Base-by-base conservation (phyloP, 2,888 invertebrate genomes). In the Gortyna flavago region DNA sequence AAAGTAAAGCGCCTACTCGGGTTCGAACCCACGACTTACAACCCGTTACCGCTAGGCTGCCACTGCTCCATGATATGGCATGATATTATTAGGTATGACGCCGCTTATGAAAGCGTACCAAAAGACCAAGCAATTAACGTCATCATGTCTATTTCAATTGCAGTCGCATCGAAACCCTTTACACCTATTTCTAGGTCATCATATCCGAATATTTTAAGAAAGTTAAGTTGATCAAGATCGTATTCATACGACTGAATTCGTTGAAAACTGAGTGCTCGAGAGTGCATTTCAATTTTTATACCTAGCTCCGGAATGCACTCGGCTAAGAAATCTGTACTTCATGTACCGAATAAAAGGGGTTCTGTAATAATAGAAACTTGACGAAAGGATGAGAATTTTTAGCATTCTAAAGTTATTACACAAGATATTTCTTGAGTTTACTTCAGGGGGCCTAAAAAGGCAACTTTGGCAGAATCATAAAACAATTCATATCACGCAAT, bases 281-380 rank as follows among this genome's bases (percentile, higher is more conserved):
- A 83, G 79, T 72, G 84, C 66, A 72, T 70, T 79, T 75, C 61
- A 83, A 75, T 72, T 75, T 83, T 86, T 70, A 83, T 57, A 67
- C n/a, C 6, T 25, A 21, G 65, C 38, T 44, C 35, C 51, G 51
- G 79, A 79, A 70, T 75, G 64, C 54, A 77, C 59, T 84, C n/a
- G 54, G 29, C 59, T 54, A 65, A 18, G 44, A 62, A 65, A 64
- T 67, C 35, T 74, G 62, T 41, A 41, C 9, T 32, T n/a, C 78
- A 57, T 35, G 11, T 61, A 29, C 62, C 29, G 38, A 48, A 73
- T 73, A 29, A 71, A 71, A 66, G 65, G 59, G 41, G 11, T 57
- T 77, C 41, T 35, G 41, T 61, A 38, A 77, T 72, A 72, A 69
- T 70, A 76, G 21, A 70, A 72, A 62, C 32, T 48, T 38, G 32